phyloP scores from a whole-genome alignment of 2,113 vertebrate species.

The Pongo abelii region DNA sequence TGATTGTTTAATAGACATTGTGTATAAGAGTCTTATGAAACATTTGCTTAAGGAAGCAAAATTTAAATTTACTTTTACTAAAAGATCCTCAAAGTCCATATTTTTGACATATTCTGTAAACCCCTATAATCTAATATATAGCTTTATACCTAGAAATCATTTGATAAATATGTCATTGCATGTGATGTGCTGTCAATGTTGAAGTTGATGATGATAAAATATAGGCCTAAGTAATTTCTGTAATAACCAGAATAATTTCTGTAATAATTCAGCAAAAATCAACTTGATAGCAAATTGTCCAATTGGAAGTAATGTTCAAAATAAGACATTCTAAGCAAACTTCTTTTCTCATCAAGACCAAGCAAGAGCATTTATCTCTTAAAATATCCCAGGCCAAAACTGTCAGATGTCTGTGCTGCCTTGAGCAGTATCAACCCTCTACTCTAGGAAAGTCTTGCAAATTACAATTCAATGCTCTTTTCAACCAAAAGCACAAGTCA shows the following conservation, averaged over 20 bases:
- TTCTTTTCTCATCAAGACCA: neutral
- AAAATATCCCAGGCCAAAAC: neutral
- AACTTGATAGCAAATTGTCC: neutral
- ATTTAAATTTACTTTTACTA: neutral
- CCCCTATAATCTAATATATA: neutral
- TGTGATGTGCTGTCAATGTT: neutral
- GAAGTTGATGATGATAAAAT: neutral
- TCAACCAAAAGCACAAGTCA: neutral
- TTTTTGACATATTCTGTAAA: neutral
- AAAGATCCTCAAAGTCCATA: neutral
- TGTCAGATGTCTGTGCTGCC: neutral
- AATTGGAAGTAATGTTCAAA: neutral
- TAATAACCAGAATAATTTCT: neutral
- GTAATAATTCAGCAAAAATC: neutral
- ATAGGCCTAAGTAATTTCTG: neutral
- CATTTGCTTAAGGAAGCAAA: neutral
- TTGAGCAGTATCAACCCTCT: neutral
- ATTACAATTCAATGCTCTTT: neutral
- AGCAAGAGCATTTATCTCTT: neutral
- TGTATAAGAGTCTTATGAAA: neutral
- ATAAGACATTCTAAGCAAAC: neutral
- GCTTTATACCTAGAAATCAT: neutral
- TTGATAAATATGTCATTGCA: neutral
- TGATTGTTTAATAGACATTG: neutral
- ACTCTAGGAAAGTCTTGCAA: neutral